Conservation (phyloP, 2,888 invertebrate genomes). For the Antheraea yamamai region DNA sequence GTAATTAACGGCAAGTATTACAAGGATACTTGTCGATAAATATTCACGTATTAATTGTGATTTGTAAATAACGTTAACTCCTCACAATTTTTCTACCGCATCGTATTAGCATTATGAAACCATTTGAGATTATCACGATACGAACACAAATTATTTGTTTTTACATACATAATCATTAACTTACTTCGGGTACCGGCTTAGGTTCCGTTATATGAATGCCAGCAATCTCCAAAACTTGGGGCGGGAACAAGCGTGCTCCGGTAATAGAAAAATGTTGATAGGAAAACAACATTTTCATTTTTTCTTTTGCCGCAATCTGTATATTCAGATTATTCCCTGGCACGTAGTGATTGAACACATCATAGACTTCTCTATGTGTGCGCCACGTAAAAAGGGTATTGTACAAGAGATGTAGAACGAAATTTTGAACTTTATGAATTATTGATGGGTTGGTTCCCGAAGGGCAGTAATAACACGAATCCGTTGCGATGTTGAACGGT, state of each 20-base stretch:
- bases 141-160: too few relatives aligned
- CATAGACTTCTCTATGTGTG: slow-evolving; percentile 55
- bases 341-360: slow-evolving; percentile 58
- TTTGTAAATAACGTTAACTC: too few relatives aligned
- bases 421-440: slow-evolving; percentile 49
- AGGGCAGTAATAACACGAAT: slow-evolving; percentile 70
- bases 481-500: slow-evolving; percentile 72
- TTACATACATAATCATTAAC: slow-evolving; percentile 19
- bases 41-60: too few relatives aligned
- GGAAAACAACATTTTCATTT: slow-evolving; percentile 77
- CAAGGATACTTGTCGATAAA: too few relatives aligned
- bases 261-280: slow-evolving; percentile 84
- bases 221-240: slow-evolving; percentile 83
- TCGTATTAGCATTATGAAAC: too few relatives aligned
- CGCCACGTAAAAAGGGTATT: slow-evolving; percentile 45
- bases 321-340: slow-evolving; percentile 72
- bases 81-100: too few relatives aligned
- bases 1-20: too few relatives aligned
- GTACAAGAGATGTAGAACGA: slow-evolving; percentile 43
- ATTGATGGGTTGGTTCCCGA: slow-evolving; percentile 53
- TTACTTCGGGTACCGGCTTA: slow-evolving; percentile 52
- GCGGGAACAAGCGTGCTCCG: slow-evolving; percentile 75
- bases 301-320: slow-evolving; percentile 65
- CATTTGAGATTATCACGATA: too few relatives aligned
- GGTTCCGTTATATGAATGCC: slow-evolving; percentile 73